These are phyloP conservation scores for Drosophila funebris DNA, from an alignment of 1,140 invertebrate species.

Conservation along the genomic window DNA sequence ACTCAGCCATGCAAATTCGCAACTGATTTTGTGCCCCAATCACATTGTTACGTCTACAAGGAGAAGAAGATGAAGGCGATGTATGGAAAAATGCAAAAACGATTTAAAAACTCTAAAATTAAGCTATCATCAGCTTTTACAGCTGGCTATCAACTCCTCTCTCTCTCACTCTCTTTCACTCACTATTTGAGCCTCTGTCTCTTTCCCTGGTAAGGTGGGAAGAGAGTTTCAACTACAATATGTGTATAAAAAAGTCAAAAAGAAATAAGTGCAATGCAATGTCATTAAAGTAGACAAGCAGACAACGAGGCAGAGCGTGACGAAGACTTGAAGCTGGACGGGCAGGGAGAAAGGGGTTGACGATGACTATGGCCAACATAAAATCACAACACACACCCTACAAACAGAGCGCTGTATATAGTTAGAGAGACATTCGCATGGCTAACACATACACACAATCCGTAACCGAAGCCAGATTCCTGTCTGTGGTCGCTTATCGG, in stretches of 20 bases:
- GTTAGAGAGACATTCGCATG: conserved; percentile 30
- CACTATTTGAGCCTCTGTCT: neutral
- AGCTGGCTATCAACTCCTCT: conserved; percentile 53
- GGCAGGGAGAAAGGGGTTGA: conserved; percentile 13
- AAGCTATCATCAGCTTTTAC: conserved; percentile 80
- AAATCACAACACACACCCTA: conserved; percentile 67
- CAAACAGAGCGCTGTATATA: conserved; percentile 25
- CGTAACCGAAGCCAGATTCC: conserved; percentile 24
- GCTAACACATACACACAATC: conserved; percentile 10
- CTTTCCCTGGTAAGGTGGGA: conserved; percentile 10
- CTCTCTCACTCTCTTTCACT: neutral
- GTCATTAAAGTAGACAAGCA: conserved; percentile 77
- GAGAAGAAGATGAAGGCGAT: conserved; percentile 1
- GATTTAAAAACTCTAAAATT: conserved; percentile 81
- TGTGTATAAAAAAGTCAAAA: conserved; percentile 59
- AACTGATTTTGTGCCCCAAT: conserved; percentile 75
- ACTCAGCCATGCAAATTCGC: conserved; percentile 68
- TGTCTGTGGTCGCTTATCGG: conserved; percentile 64
- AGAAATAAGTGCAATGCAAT: conserved; percentile 79
- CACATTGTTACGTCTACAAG: conserved; percentile 52
- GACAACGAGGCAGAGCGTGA: conserved; percentile 47
- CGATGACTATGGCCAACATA: conserved; percentile 67
- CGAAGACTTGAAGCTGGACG: neutral
- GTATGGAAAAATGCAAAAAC: conserved; percentile 65
- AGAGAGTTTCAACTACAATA: conserved; percentile 37